These are phyloP conservation scores for Nibea coibor DNA, from an alignment of 2,113 vertebrate genomes.

Conservation along the genomic window DNA sequence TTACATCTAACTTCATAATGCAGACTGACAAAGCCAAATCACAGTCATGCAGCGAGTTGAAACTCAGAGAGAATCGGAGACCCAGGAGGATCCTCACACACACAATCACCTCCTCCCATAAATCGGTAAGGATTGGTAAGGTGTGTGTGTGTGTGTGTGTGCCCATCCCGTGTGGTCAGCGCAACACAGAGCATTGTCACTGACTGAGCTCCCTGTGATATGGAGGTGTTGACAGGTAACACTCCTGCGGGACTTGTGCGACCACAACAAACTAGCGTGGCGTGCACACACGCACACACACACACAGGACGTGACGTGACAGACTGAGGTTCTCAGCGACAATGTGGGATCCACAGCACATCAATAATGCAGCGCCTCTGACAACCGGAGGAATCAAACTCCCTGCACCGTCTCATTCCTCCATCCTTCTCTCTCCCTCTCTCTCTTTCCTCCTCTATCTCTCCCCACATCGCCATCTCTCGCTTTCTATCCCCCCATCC, in stretches of 20 bases:
- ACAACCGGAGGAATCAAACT: constrained; percentile 76
- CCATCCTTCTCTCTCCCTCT: constrained; percentile 40
- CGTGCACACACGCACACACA: neutral
- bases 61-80: constrained; percentile 32
- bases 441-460: constrained; percentile 16
- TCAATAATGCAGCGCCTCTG: constrained; percentile 80
- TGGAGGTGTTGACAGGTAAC: constrained; percentile 76
- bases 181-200: constrained; percentile 58
- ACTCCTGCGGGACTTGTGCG: constrained; percentile 59
- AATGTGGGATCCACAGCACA: constrained; percentile 67
- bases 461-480: constrained; percentile 26
- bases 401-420: constrained; percentile 50
- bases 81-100: constrained; percentile 49
- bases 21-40: constrained; percentile 57
- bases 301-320: constrained; percentile 66
- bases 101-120: constrained; percentile 21
- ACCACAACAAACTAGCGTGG: constrained; percentile 46
- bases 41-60: constrained; percentile 29
- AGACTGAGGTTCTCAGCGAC: constrained; percentile 65
- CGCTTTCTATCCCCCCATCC: constrained; percentile 39
- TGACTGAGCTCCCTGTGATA: constrained; percentile 65
- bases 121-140: constrained; percentile 20
- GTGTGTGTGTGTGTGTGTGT: constrained; percentile 28
- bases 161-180: constrained; percentile 66
- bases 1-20: constrained; percentile 51